These are phyloP conservation scores for Manis crassicaudata DNA, from an alignment of 2,797 vertebrate genomes.

Conservation along the genomic window DNA sequence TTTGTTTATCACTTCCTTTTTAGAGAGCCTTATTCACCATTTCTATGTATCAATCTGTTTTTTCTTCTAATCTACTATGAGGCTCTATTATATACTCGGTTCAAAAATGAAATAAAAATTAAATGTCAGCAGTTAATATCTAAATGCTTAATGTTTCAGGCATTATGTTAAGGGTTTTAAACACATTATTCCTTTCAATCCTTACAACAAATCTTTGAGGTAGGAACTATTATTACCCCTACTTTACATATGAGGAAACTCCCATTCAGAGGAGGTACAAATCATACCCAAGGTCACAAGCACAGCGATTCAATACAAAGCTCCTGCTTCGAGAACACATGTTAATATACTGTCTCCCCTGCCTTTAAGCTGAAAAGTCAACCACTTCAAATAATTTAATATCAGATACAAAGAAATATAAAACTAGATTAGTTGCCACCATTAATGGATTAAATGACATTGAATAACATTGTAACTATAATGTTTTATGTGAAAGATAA, in stretches of 20 bases:
- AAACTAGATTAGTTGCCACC: not conserved
- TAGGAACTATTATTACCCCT: not conserved
- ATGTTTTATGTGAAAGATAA: conserved; percentile 10
- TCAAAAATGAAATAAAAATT: conserved; percentile 39
- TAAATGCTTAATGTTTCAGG: not conserved
- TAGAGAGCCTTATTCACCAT: not conserved
- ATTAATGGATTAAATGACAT: conserved; percentile 19
- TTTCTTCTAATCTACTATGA: not conserved
- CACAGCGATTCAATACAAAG: not conserved
- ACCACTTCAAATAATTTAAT: not conserved
- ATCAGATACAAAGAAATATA: not conserved
- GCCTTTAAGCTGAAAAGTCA: not conserved
- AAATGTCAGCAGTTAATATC: not conserved
- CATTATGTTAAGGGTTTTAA: conserved; percentile 3
- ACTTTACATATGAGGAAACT: not conserved
- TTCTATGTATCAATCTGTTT: not conserved
- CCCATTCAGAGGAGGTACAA: not conserved
- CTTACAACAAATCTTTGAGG: not conserved
- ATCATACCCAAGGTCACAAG: not conserved
- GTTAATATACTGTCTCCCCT: not conserved
- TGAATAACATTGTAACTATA: not conserved
- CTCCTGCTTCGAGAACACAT: not conserved
- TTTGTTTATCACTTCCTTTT: not conserved
- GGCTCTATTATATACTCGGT: not conserved
- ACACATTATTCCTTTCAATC: not conserved